Percentiles rank a stretch among this genome's conserved stretches.
These are phyloP conservation scores for Acanthosepion pharaonis DNA, from an alignment of 2,888 invertebrate genomes.

Conservation along the genomic window DNA sequence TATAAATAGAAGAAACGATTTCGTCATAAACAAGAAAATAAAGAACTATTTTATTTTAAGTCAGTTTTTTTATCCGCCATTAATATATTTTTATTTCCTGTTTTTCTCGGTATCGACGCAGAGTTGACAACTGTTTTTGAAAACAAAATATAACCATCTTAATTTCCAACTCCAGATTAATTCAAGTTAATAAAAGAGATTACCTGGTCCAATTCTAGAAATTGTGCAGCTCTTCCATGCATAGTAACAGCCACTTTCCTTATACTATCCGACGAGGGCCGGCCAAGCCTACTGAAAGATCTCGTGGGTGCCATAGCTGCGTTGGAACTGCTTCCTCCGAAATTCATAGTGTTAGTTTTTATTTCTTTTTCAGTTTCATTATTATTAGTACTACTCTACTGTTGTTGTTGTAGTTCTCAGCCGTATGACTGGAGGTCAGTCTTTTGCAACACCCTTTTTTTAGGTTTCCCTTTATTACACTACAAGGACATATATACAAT, in stretches of 20 bases:
- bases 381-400: background rate
- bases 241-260: constrained; percentile 71
- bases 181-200: background rate
- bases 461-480: background rate
- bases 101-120: background rate
- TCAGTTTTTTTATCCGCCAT: background rate
- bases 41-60: background rate
- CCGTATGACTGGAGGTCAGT: background rate
- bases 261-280: constrained; percentile 58
- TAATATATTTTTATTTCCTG: background rate
- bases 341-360: background rate
- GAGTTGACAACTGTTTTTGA: background rate
- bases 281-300: background rate
- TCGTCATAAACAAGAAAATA: background rate
- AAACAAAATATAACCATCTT: background rate
- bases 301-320: background rate
- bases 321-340: background rate
- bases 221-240: constrained; percentile 65
- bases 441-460: background rate
- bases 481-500: background rate
- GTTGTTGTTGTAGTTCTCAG: background rate
- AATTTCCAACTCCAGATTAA: background rate
- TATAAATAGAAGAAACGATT: background rate
- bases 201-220: constrained; percentile 71
- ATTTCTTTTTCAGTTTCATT: background rate